Percentiles rank a stretch among this genome's conserved stretches.
phyloP scores from a whole-genome alignment of 2,888 invertebrate genomes.

The Athetis lepigone region DNA sequence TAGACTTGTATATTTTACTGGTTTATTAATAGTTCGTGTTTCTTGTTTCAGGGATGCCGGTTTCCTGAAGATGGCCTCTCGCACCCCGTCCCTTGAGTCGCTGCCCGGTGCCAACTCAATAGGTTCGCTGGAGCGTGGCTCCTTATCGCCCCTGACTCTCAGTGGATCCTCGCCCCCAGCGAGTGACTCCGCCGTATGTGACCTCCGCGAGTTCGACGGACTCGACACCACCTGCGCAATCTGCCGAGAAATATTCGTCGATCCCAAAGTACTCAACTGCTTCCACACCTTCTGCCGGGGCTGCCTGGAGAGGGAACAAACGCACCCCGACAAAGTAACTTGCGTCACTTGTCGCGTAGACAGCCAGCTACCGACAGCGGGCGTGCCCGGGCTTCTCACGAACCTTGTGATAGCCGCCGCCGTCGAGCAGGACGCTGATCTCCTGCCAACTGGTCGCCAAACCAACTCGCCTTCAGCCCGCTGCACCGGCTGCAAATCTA shows the following conservation, averaged over 20 bases:
- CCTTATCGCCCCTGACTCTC: conserved; percentile 95
- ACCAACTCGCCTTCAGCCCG: conserved; percentile 90
- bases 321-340: conserved; percentile 93
- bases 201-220: conserved; percentile 92
- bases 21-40: conserved; percentile 65
- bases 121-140: conserved; percentile 96
- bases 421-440: conserved; percentile 89
- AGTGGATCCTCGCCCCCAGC: conserved; percentile 97
- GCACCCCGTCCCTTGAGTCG: conserved; percentile 98
- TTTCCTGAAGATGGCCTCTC: conserved; percentile 98
- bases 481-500: conserved; percentile 99
- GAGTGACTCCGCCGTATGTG: conserved; percentile 95
- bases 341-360: conserved; percentile 93
- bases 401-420: conserved; percentile 91
- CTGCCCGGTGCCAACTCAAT: conserved; percentile 97
- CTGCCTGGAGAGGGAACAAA: conserved; percentile 94
- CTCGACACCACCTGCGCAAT: conserved; percentile 92
- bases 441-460: conserved; percentile 85
- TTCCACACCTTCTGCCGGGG: conserved; percentile 96
- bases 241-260: conserved; percentile 94
- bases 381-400: conserved; percentile 92
- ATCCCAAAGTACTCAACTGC: conserved; percentile 94
- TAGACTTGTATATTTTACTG: conserved; percentile 13
- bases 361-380: conserved; percentile 88
- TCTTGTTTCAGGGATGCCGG: conserved; percentile 95